Conservation (phyloP, 2,888 invertebrate species). For the Chironomus riparius region DNA sequence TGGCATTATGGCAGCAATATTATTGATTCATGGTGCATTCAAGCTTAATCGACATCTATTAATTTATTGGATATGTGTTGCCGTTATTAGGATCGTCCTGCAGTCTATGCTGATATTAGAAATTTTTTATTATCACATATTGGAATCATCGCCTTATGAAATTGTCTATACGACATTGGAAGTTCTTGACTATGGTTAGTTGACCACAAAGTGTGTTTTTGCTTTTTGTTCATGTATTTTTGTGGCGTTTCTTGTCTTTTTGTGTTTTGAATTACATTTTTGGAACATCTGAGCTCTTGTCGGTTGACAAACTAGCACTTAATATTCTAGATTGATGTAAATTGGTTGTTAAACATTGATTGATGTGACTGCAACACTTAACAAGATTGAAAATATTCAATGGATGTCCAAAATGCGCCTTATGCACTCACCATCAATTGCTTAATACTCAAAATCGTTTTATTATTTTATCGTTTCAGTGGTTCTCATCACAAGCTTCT, state of each 20-base stretch:
- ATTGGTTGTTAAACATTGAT: too few relatives aligned
- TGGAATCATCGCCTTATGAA: neutral
- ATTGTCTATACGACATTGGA: constrained; percentile 4
- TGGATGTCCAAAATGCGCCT: neutral
- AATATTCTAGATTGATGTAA: too few relatives aligned
- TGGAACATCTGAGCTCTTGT: too few relatives aligned
- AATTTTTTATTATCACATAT: constrained; percentile 10
- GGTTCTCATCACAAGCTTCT: constrained; percentile 10
- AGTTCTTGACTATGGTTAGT: constrained; percentile 9
- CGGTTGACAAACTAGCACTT: too few relatives aligned
- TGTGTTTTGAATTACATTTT: too few relatives aligned
- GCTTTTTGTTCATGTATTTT: too few relatives aligned
- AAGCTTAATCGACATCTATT: constrained; percentile 6
- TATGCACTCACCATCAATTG: too few relatives aligned
- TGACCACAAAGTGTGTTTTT: neutral
- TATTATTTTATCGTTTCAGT: neutral
- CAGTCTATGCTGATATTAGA: neutral
- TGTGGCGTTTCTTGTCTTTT: too few relatives aligned
- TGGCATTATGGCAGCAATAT: constrained; percentile 12
- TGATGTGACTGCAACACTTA: too few relatives aligned
- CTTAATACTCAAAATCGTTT: neutral
- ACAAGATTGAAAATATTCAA: too few relatives aligned
- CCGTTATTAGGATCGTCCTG: neutral
- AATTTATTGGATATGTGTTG: constrained; percentile 9
- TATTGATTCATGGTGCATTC: constrained; percentile 16